phyloP scores from a whole-genome alignment of 2,113 vertebrate genomes.

The Hucho hucho region DNA sequence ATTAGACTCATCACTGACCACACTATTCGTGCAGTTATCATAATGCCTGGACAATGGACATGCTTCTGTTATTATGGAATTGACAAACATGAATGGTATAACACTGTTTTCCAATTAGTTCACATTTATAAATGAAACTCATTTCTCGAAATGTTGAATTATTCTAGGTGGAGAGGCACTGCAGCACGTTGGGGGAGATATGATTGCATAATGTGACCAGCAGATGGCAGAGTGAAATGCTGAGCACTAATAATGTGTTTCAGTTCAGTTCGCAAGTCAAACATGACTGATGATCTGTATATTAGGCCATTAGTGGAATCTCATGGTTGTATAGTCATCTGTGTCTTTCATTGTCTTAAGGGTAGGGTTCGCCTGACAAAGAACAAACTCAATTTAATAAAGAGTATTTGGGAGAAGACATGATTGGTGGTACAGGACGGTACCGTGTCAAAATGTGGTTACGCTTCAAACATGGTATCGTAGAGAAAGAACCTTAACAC shows the following conservation, averaged over 20 bases:
- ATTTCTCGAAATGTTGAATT: background rate
- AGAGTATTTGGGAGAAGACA: constrained; percentile 15
- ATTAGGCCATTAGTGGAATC: constrained; percentile 31
- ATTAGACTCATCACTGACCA: constrained; percentile 55
- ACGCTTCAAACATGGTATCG: constrained; percentile 10
- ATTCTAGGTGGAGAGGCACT: background rate
- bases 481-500: background rate
- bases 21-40: constrained; percentile 18
- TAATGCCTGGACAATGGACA: background rate
- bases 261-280: constrained; percentile 30
- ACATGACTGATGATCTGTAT: constrained; percentile 33
- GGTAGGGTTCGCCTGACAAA: constrained; percentile 60
- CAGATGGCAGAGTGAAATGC: constrained; percentile 65
- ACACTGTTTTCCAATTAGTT: background rate
- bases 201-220: constrained; percentile 43
- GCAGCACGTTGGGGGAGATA: background rate
- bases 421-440: background rate
- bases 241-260: constrained; percentile 17
- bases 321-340: constrained; percentile 72
- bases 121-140: background rate
- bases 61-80: no score
- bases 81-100: background rate
- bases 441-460: background rate
- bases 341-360: constrained; percentile 63
- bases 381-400: constrained; percentile 56